A percentile compares a stretch with the other conserved stretches of the same genome.
phyloP scores from a whole-genome alignment of 1,140 invertebrate genomes.

The Nasonia giraulti region DNA sequence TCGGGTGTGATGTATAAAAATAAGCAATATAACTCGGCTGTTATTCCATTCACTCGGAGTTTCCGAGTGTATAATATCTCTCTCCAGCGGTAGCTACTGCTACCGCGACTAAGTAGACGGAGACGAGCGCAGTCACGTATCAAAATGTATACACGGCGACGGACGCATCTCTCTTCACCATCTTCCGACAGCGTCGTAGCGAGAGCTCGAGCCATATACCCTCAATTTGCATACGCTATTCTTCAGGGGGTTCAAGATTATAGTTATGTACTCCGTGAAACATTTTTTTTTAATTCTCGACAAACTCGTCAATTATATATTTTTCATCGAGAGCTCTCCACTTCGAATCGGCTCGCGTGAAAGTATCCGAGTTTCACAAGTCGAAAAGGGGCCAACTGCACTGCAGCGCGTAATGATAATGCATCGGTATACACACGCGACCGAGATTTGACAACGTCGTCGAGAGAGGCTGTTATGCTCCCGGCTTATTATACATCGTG shows the following conservation, averaged over 20 bases:
- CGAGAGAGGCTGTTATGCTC: no score
- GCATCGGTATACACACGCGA: not conserved
- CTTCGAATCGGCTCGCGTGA: not conserved
- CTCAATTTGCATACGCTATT: no score
- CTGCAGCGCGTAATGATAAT: not conserved
- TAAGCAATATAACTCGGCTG: no score
- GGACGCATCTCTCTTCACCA: no score
- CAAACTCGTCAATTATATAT: no score
- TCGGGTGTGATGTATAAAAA: not conserved
- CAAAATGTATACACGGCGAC: not conserved
- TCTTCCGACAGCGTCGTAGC: not conserved
- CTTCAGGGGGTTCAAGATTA: no score
- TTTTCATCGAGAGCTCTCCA: no score
- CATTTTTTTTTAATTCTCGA: no score
- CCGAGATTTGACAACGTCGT: conserved; percentile 26
- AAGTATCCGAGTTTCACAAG: conserved; percentile 19
- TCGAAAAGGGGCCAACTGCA: not conserved
- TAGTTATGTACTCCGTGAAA: no score
- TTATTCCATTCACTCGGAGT: no score
- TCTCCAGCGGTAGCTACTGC: no score
- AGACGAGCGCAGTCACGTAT: not conserved
- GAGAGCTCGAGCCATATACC: not conserved
- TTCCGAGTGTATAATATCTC: no score
- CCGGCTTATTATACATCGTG: not conserved
- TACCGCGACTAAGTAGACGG: conserved; percentile 14